Percentiles rank a stretch among this genome's conserved stretches.
Conservation (phyloP, 2,113 vertebrate species). For the Limnothrissa miodon region DNA sequence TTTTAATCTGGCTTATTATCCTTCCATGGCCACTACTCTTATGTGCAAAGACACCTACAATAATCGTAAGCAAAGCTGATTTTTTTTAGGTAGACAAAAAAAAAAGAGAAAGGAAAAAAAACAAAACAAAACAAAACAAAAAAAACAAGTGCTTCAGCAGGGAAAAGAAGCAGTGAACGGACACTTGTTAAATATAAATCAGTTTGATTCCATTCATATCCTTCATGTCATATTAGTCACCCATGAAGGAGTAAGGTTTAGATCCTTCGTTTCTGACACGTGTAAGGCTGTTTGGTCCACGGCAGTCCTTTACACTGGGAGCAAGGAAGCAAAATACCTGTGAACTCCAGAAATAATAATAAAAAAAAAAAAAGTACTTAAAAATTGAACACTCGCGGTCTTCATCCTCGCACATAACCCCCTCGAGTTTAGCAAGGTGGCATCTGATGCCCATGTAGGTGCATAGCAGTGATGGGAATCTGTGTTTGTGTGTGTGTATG, state of each 20-base stretch:
- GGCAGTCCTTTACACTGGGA: neutral
- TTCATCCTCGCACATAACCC: neutral
- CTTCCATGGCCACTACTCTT: neutral
- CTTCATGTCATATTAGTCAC: neutral
- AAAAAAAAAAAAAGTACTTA: neutral
- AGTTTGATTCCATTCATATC: neutral
- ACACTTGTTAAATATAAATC: slow-evolving; percentile 5
- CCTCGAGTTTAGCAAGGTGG: neutral
- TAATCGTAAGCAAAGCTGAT: neutral
- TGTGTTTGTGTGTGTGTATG: neutral
- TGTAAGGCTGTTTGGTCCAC: neutral
- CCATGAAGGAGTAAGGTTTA: neutral
- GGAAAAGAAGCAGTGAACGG: neutral
- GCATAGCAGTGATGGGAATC: neutral
- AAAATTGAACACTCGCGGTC: neutral
- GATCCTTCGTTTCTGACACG: neutral
- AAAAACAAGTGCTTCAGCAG: neutral
- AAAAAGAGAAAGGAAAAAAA: neutral
- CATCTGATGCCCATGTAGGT: neutral
- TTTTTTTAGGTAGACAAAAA: neutral
- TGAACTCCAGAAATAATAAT: neutral
- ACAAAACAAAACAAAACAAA: neutral
- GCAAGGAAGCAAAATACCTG: neutral
- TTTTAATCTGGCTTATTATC: slow-evolving; percentile 13
- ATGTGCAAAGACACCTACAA: slow-evolving; percentile 10